Conservation (phyloP, 2,797 vertebrate species). For the Sebastes hubbsi region DNA sequence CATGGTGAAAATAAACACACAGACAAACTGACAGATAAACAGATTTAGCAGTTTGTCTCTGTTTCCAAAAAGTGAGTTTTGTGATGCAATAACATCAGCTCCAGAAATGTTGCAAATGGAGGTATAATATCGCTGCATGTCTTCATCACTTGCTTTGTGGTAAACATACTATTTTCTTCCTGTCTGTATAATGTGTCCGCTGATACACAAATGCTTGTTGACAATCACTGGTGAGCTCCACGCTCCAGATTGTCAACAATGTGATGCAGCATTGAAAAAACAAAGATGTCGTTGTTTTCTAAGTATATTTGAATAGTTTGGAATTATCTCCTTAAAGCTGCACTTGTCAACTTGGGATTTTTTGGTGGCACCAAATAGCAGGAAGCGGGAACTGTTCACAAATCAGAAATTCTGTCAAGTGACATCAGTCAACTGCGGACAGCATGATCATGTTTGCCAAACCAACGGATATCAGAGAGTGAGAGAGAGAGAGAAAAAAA, state of each 20-base stretch:
- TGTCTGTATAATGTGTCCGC: conserved; percentile 6
- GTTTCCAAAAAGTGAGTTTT: background rate
- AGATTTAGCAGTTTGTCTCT: too few species aligned
- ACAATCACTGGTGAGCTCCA: background rate
- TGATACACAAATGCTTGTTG: background rate
- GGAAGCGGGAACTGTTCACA: conserved; percentile 13
- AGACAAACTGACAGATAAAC: too few species aligned
- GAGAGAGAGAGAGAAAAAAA: background rate
- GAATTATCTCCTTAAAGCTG: conserved; percentile 30
- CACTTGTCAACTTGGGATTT: conserved; percentile 18
- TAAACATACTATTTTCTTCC: conserved; percentile 4
- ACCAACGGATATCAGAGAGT: background rate
- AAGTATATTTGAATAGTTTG: conserved; percentile 42
- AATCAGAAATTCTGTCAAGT: background rate
- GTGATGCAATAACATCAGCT: background rate
- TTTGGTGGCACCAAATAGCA: conserved; percentile 32
- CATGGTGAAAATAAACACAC: too few species aligned
- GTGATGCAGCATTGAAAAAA: conserved; percentile 23
- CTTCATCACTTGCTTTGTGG: background rate
- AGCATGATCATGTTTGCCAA: conserved; percentile 4
- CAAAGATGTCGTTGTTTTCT: conserved; percentile 30
- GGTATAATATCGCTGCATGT: background rate
- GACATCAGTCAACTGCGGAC: background rate
- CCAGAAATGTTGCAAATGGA: background rate
- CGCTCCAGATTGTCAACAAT: conserved; percentile 28